These are phyloP conservation scores for Diabrotica undecimpunctata DNA, from an alignment of 1,140 invertebrate species.

Conservation along the genomic window DNA sequence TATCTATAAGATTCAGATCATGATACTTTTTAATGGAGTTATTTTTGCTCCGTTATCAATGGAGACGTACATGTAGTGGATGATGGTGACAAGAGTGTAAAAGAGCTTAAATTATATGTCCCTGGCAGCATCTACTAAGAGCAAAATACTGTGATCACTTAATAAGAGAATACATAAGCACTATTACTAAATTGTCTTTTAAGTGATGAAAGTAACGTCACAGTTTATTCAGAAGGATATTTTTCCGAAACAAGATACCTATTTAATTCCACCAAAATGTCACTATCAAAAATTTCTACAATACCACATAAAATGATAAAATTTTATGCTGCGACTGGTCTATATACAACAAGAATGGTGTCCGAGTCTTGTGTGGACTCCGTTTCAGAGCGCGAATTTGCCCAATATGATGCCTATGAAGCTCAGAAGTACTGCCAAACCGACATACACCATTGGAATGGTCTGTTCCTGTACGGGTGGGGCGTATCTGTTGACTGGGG, in stretches of 20 bases:
- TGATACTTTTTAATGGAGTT: no score
- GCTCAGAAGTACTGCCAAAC: slow-evolving; percentile 32
- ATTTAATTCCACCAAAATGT: not conserved
- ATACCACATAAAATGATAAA: not conserved
- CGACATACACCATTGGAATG: slow-evolving; percentile 30
- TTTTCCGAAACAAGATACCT: not conserved
- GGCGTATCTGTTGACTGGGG: slow-evolving; percentile 35
- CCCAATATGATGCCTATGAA: slow-evolving; percentile 41
- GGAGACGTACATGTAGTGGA: no score
- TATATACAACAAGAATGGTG: slow-evolving; percentile 13
- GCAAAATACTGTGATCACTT: no score
- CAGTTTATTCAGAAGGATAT: not conserved
- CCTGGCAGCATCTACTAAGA: no score
- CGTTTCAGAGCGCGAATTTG: slow-evolving; percentile 44
- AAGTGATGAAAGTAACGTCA: not conserved
- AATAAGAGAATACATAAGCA: no score
- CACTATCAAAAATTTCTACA: slow-evolving; percentile 2
- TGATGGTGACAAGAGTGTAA: no score
- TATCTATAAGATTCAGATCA: no score
- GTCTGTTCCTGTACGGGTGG: slow-evolving; percentile 33
- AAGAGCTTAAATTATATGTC: no score
- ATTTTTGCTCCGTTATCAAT: no score
- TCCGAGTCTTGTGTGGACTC: slow-evolving; percentile 24
- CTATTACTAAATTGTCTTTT: no score
- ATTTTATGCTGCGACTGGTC: not conserved